A percentile compares a stretch with the other conserved stretches of the same genome.
phyloP scores from a whole-genome alignment of 2,113 vertebrate species.

The Cacatua alba region DNA sequence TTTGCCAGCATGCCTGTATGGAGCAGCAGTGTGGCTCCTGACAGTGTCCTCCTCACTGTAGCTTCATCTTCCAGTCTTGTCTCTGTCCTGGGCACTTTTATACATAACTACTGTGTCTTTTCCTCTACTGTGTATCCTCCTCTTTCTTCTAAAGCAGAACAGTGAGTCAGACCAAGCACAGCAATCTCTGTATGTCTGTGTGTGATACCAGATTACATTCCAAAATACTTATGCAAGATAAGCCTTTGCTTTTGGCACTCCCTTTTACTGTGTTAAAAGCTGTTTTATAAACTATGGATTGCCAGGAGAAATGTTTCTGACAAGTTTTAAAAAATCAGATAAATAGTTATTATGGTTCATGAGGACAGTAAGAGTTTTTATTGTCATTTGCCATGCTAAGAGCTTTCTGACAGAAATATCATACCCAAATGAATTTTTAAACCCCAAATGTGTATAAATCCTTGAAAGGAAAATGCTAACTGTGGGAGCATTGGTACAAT shows the following conservation, averaged over 20 bases:
- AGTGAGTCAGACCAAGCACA: background rate
- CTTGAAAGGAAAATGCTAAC: background rate
- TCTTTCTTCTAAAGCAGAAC: background rate
- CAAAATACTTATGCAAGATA: background rate
- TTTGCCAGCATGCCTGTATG: background rate
- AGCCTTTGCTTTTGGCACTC: background rate
- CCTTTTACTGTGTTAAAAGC: background rate
- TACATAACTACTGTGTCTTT: background rate
- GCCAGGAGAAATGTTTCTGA: background rate
- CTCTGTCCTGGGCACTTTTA: background rate
- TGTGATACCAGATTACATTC: background rate
- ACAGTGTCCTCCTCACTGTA: background rate
- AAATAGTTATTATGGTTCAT: background rate
- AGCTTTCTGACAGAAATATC: background rate
- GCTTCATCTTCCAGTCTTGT: background rate
- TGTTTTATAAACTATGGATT: background rate
- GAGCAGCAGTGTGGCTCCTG: background rate
- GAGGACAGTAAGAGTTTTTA: background rate
- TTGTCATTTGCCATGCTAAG: background rate
- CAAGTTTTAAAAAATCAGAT: background rate
- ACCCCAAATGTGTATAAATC: background rate
- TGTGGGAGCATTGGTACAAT: background rate
- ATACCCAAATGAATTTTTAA: background rate
- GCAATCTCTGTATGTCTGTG: background rate
- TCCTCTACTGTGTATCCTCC: background rate